Evolutionary conservation across 2,888 invertebrate genomes (phyloP), one percentile per base, ranked within the genome.

Genomic region (Kryphioiulus occultus): DNA sequence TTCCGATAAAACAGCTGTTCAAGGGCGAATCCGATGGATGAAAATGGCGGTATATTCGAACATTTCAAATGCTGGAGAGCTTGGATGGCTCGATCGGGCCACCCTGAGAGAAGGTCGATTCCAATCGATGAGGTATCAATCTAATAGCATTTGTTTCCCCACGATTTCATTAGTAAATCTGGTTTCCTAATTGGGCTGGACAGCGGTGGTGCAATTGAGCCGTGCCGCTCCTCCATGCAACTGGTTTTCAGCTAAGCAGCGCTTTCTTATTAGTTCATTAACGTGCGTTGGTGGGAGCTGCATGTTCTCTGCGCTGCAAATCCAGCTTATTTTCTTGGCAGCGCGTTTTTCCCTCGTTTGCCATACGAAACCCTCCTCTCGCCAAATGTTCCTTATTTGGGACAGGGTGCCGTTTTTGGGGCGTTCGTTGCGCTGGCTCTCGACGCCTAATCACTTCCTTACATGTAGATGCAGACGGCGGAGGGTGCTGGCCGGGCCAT

Each of bases 401-500:
- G 84, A 84, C 84, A 84, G 35, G 84, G 84, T 35, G 84, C 42
- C 84, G 84, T 84, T 35, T 35, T 84, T 84, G 84, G 84, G 84
- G 84, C 84, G 84, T 84, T 84, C 84, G 42, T 84, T 84, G 35
- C 26, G 68, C 42, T 84, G 84, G 35, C 39, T 17, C 42, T 22
- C 84, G 42, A 42, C 84, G 35, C 84, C 84, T 84, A 84, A 84
- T 84, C 84, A 84, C 84, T 84, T 84, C 84, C 84, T 84, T 84
- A 84, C 84, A 84, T 42, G 84, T 84, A 84, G 84, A 84, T 84
- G 84, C 84, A 35, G 84, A 35, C 84, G 0, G 35, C 30, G 35
- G 84, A 42, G 35, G 68, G 68, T 68, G 68, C 68, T n/a, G 68
- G n/a, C 1, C 68, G 19, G 22, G 68, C 68, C 68, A 68, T 68